Evolutionary conservation across 2,888 invertebrate genomes (phyloP).

Genomic region (Coronaproctus castanopsis): DNA sequence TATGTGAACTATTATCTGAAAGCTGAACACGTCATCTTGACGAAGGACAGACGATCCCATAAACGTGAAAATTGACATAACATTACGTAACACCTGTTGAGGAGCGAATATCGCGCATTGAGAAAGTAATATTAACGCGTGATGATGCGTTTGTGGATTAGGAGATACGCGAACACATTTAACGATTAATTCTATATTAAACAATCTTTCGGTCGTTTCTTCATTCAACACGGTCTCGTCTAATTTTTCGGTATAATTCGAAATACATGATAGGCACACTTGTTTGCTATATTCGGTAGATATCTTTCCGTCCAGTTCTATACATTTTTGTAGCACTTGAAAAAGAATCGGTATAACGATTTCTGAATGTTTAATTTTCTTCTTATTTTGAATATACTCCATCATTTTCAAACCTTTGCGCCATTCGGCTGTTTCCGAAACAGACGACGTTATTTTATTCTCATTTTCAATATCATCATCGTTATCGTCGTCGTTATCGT

Average conservation of each 20-base stretch:
- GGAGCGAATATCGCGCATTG: slow-evolving; percentile 59
- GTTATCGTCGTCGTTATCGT: too few relatives aligned
- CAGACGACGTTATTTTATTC: neutral
- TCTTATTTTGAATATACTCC: slow-evolving; percentile 68
- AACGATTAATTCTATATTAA: slow-evolving; percentile 57
- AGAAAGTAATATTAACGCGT: slow-evolving; percentile 65
- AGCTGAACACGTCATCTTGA: slow-evolving; percentile 86
- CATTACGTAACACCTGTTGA: slow-evolving; percentile 69
- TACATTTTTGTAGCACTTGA: slow-evolving; percentile 52
- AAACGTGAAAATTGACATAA: slow-evolving; percentile 93
- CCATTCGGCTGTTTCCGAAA: slow-evolving; percentile 44
- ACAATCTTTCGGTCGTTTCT: slow-evolving; percentile 22
- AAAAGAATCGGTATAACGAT: slow-evolving; percentile 53
- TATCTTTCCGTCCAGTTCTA: slow-evolving; percentile 60
- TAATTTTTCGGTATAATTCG: slow-evolving; percentile 45
- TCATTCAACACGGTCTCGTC: slow-evolving; percentile 31
- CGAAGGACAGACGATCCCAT: slow-evolving; percentile 84
- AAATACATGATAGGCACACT: slow-evolving; percentile 52
- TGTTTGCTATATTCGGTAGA: slow-evolving; percentile 77
- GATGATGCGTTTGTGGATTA: slow-evolving; percentile 89
- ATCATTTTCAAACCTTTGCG: slow-evolving; percentile 54
- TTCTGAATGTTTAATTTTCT: slow-evolving; percentile 46
- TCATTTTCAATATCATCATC: too few relatives aligned
- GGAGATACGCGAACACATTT: slow-evolving; percentile 74
- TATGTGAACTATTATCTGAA: slow-evolving; percentile 76